Base-by-base conservation (phyloP, 1,140 invertebrate genomes). In the Micrasema minimum region DNA sequence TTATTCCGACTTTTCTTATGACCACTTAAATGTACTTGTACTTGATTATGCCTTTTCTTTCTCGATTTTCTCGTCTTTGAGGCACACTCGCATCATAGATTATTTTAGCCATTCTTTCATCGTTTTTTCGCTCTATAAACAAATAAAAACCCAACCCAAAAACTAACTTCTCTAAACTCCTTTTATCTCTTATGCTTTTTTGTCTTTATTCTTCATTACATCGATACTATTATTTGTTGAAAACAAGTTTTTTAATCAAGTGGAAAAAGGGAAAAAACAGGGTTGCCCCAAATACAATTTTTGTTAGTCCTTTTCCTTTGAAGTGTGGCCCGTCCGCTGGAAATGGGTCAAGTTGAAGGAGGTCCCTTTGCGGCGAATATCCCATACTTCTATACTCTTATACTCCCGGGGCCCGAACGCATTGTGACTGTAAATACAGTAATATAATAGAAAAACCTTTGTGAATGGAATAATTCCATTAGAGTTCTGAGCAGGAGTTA, bases 281-380 rank as follows among this genome's bases (percentile, higher is more conserved):
- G n/a, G 11, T 38, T 45, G 12, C 7, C n/a, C 18, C n/a, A 14
- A 16, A 1, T 45, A 14, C 6, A 45, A 45, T 14, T 14, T 45
- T 14, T 10, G 1, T 20, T 20, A 51, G 22, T 18, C 16, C 48
- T 20, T 20, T 20, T 11, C 20, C 18, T 20, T 20, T 20, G 18
- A 55, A 57, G 16, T 35, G 31, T 11, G 26, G 51, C 11, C 51
- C 26, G 51, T 14, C 23, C 23, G 20, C 18, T 31, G 26, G 37
- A 57, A 57, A 38, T 57, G 16, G 57, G 57, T 62, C 57, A 62
- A 62, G 57, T 62, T 62, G 18, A 43, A 41, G 37, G 57, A 37
- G 16, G 16, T 11, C 38, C 41, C 18, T 45, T 62, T 62, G 57
- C 14, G 4, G 57, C 37, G 10, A 57, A 57, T 35, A 37, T 37